Evolutionary conservation across 1,140 invertebrate species (phyloP).

Genomic region (Holcopasites calliopsidis): DNA sequence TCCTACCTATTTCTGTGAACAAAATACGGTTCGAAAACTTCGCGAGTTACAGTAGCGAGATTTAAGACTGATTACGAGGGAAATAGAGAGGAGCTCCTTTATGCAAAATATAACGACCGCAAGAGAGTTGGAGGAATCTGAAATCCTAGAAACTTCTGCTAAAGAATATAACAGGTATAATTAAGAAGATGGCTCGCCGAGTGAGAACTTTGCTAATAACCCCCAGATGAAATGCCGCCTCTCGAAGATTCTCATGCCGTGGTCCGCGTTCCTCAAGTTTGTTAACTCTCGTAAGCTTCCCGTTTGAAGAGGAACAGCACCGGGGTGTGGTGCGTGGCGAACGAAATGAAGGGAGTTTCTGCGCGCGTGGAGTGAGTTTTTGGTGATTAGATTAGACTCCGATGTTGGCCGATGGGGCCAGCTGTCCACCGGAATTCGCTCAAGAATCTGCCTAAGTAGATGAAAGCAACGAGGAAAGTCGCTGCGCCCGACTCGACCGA

Average conservation of each 20-base stretch:
- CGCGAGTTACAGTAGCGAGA: background rate
- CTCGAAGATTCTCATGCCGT: conserved; percentile 50
- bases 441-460: conserved; percentile 72
- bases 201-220: conserved; percentile 66
- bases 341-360: conserved; percentile 71
- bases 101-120: conserved; percentile 3
- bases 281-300: conserved; percentile 68
- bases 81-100: background rate
- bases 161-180: conserved; percentile 58
- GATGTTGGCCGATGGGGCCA: conserved; percentile 63
- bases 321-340: conserved; percentile 37
- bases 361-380: conserved; percentile 69
- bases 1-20: no score
- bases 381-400: conserved; percentile 73
- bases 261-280: conserved; percentile 70
- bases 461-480: conserved; percentile 63
- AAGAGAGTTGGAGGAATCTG: conserved; percentile 6
- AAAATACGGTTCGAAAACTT: background rate
- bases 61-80: background rate
- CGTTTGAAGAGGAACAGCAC: conserved; percentile 48
- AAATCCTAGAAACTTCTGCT: conserved; percentile 34
- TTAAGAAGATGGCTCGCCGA: conserved; percentile 56
- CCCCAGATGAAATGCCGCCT: conserved; percentile 52
- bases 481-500: conserved; percentile 44
- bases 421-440: conserved; percentile 70